Evolutionary conservation across 2,888 invertebrate species (phyloP).

Genomic region (Lasioglossum villosulum): DNA sequence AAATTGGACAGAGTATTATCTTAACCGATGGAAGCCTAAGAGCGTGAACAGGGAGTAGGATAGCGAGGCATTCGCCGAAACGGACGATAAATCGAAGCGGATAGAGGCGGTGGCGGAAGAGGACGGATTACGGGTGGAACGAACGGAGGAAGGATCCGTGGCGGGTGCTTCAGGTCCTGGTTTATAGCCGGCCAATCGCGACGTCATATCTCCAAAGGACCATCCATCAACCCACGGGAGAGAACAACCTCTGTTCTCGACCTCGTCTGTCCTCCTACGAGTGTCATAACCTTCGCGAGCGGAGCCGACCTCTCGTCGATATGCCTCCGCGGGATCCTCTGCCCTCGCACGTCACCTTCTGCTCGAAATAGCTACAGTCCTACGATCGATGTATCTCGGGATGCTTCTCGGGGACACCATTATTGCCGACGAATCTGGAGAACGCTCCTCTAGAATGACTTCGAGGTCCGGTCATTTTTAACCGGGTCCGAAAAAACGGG

Average conservation of each 20-base stretch:
- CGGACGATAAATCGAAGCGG: conserved; percentile 69
- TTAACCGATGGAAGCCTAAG: neutral
- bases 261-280: conserved; percentile 72
- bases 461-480: neutral
- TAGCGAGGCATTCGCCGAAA: conserved; percentile 45
- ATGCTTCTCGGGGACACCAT: neutral
- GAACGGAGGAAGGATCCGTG: conserved; percentile 22
- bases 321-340: conserved; percentile 51
- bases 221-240: conserved; percentile 76
- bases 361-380: conserved; percentile 49
- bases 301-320: conserved; percentile 65
- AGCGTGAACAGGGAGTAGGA: conserved; percentile 31
- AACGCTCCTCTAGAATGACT: neutral
- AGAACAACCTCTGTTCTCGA: conserved; percentile 72
- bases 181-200: conserved; percentile 72
- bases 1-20: neutral
- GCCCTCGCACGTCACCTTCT: conserved; percentile 44
- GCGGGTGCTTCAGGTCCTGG: conserved; percentile 68
- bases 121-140: conserved; percentile 63
- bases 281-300: conserved; percentile 71
- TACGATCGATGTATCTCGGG: conserved; percentile 15
- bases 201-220: conserved; percentile 72
- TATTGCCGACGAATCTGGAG: neutral
- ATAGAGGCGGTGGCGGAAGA: conserved; percentile 56
- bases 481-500: neutral